Evolutionary conservation across 2,113 vertebrate species (phyloP), one percentile per base, ranked within the genome.

Genomic region (Hyperoodon ampullatus): DNA sequence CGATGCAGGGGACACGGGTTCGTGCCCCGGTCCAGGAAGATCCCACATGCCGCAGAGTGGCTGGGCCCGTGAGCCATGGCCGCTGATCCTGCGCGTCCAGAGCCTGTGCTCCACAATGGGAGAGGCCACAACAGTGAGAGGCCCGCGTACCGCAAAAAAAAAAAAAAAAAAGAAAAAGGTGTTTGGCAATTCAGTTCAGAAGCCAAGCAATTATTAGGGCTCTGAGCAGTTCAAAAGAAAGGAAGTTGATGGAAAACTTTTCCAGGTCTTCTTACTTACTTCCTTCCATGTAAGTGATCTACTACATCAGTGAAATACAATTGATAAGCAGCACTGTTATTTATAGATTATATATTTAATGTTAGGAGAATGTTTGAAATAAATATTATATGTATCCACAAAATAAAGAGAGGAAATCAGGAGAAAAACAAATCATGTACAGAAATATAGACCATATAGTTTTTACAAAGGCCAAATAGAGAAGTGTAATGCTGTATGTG

Each of bases 291-390:
- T 78, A 93, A 77, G 33, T 94, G 78, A 58, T 91, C 23, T 39
- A 44, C 18, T 35, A 47, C 21, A 58, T 85, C 35, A 81, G 50
- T 70, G 80, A 93, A 83, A 63, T 87, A 84, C 8, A 93, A 30
- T n/a, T 44, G 42, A 44, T 88, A 80, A 74, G 75, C 4, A 88
- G 3, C 16, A 44, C 16, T 90, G 28, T 50, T 85, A 26, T 72
- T 30, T 19, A 63, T 66, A 90, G 42, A 80, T 80, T 72, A 23
- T 70, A 75, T 58, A 15, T 82, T 77, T 82, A 72, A 35, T 85
- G 10, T 71, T 75, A 78, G 74, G 42, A 81, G 94, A 89, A 93
- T 87, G 9, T 78, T 12, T 70, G 74, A 96, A 92, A 94, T 81
- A 84, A 71, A 60, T 93, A 78, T 33, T 82, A 80, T 24, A 8